phyloP scores from a whole-genome alignment of 2,888 invertebrate genomes.

The Gymnosoma rotundatum region DNA sequence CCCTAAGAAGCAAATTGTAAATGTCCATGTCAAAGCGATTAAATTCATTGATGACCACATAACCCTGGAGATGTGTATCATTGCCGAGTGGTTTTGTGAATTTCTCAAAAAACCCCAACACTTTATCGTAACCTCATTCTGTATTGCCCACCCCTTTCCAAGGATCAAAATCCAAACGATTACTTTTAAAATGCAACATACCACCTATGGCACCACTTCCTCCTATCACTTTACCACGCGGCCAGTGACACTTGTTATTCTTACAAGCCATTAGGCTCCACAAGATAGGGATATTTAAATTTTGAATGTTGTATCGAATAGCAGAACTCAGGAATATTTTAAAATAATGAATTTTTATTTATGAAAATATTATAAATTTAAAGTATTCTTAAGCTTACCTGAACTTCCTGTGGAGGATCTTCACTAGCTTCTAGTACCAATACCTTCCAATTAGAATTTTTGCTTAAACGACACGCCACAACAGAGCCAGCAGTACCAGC shows the following conservation, averaged over 20 bases:
- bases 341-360: too few relatives aligned
- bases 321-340: too few relatives aligned
- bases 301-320: slow-evolving; percentile 68
- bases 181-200: slow-evolving; percentile 85
- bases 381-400: slow-evolving; percentile 50
- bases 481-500: slow-evolving; percentile 82
- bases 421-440: slow-evolving; percentile 74
- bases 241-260: slow-evolving; percentile 81
- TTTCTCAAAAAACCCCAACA: slow-evolving; percentile 83
- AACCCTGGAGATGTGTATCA: slow-evolving; percentile 82
- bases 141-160: slow-evolving; percentile 84
- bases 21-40: slow-evolving; percentile 74
- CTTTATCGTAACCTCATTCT: slow-evolving; percentile 83
- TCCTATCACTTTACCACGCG: slow-evolving; percentile 85
- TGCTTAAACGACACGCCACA: slow-evolving; percentile 74
- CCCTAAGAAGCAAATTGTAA: slow-evolving; percentile 85
- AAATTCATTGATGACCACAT: slow-evolving; percentile 79
- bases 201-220: slow-evolving; percentile 85
- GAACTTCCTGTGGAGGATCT: slow-evolving; percentile 74
- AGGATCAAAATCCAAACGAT: slow-evolving; percentile 83
- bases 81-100: slow-evolving; percentile 81
- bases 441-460: slow-evolving; percentile 74
- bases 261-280: slow-evolving; percentile 71
- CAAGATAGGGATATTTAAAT: slow-evolving; percentile 71
- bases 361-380: too few relatives aligned